Percentiles rank a stretch among this genome's conserved stretches.
These are phyloP conservation scores for Platyrinchus mystaceus DNA, from an alignment of 2,797 vertebrate species.

Conservation along the genomic window DNA sequence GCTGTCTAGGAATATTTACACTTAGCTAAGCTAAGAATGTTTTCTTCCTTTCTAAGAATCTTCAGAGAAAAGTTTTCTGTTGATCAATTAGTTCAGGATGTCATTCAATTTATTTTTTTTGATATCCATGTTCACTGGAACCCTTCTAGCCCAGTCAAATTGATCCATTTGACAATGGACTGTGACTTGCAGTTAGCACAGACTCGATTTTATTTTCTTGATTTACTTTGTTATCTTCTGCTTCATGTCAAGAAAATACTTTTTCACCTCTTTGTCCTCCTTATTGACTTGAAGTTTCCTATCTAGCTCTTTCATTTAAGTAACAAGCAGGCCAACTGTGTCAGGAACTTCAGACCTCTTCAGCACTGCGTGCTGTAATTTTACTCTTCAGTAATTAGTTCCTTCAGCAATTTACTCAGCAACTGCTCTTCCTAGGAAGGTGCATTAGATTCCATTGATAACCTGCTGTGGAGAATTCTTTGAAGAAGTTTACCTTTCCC, in stretches of 20 bases:
- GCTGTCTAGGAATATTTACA: neutral
- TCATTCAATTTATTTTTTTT: neutral
- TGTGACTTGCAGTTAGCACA: neutral
- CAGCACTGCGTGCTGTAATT: neutral
- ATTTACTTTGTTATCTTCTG: neutral
- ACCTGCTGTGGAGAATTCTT: conserved; percentile 27
- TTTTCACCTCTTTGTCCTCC: neutral
- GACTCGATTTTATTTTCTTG: neutral
- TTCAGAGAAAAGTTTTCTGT: neutral
- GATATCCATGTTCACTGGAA: neutral
- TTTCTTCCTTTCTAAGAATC: neutral
- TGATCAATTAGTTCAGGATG: neutral
- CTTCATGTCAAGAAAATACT: neutral
- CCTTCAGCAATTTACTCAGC: conserved; percentile 9
- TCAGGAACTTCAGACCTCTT: neutral
- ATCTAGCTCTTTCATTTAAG: neutral
- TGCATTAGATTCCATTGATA: neutral
- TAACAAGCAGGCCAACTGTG: neutral
- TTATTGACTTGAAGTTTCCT: neutral
- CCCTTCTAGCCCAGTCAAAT: neutral
- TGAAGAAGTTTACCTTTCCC: conserved; percentile 30
- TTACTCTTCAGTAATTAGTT: conserved; percentile 22
- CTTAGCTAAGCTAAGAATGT: neutral
- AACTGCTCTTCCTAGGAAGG: conserved; percentile 8
- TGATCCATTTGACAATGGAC: neutral